Percentiles rank a stretch among this genome's conserved stretches.
These are phyloP conservation scores for Melanostoma mellinum DNA, from an alignment of 2,888 invertebrate genomes.

Conservation along the genomic window DNA sequence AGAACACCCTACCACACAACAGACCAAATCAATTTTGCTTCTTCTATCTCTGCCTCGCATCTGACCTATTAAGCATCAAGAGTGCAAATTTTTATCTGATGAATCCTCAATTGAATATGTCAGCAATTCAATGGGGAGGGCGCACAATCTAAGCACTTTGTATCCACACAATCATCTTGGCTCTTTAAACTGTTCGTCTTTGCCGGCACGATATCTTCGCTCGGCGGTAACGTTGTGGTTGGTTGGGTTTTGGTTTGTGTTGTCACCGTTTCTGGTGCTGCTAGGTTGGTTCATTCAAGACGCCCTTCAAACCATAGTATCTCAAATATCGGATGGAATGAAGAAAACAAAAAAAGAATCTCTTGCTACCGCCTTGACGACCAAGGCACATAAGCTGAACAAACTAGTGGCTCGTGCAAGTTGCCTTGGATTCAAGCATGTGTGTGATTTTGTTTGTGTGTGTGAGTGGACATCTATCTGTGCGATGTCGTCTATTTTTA, in stretches of 20 bases:
- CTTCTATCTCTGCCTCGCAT: conserved; percentile 28
- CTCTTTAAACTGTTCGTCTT: neutral
- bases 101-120: conserved; percentile 59
- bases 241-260: neutral
- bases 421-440: neutral
- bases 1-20: neutral
- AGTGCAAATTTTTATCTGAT: conserved; percentile 62
- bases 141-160: conserved; percentile 25
- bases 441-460: neutral
- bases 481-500: conserved; percentile 57
- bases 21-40: conserved; percentile 24
- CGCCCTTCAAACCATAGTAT: conserved; percentile 28
- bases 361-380: conserved; percentile 11
- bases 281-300: conserved; percentile 19
- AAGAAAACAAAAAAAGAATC: conserved; percentile 21
- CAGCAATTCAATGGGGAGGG: conserved; percentile 36
- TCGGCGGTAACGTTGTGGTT: neutral
- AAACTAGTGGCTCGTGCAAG: neutral
- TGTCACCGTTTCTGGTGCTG: conserved; percentile 5
- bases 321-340: conserved; percentile 59
- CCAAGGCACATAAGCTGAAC: conserved; percentile 1
- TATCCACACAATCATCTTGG: conserved; percentile 21
- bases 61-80: conserved; percentile 45
- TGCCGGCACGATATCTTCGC: neutral
- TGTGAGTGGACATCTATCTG: neutral